A percentile compares a stretch with the other conserved stretches of the same genome.
Conservation (phyloP, 2,113 vertebrate species). For the Columba janthina region DNA sequence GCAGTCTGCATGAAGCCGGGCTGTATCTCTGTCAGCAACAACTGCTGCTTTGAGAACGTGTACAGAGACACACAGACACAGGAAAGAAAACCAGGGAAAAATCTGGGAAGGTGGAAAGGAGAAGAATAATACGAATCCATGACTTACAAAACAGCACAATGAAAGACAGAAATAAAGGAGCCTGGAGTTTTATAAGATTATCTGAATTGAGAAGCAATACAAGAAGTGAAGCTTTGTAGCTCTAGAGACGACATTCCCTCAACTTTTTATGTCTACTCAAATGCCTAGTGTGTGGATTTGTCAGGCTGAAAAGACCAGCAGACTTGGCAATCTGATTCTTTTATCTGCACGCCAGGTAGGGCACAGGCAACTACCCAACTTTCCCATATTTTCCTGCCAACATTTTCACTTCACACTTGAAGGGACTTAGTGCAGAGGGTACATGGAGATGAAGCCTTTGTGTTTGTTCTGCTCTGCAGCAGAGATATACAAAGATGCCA, state of each 20-base stretch:
- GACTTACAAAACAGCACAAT: background rate
- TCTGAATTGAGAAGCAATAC: background rate
- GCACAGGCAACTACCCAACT: background rate
- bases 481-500: background rate
- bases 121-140: background rate
- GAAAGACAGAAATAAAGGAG: background rate
- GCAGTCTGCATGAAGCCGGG: background rate
- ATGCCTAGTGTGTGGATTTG: background rate
- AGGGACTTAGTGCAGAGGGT: background rate
- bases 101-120: background rate
- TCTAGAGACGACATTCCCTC: background rate
- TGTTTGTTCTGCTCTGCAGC: conserved; percentile 10
- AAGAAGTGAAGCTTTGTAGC: background rate
- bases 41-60: background rate
- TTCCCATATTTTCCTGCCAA: background rate
- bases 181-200: background rate
- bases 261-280: background rate
- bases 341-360: conserved; percentile 53
- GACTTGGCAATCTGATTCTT: background rate
- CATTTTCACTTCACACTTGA: background rate
- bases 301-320: background rate
- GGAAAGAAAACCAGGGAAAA: background rate
- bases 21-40: background rate
- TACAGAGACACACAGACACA: background rate
- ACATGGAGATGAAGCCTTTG: background rate